Conservation (phyloP, 35 echinoderm and acorn worm genomes). For the Holothuria glaberrima region DNA sequence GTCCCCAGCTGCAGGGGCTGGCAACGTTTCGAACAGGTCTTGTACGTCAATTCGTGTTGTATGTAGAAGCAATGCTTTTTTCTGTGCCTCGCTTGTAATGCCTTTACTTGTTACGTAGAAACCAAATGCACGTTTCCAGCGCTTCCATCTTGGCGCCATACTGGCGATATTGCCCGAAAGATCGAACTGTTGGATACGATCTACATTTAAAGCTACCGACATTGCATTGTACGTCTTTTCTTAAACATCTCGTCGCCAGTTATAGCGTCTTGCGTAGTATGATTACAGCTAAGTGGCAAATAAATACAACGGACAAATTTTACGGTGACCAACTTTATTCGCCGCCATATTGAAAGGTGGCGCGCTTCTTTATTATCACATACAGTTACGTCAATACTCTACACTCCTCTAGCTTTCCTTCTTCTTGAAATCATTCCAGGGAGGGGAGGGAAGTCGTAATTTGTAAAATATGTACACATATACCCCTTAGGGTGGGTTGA, state of each 20-base stretch:
- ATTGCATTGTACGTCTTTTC: neutral
- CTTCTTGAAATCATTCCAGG: too few relatives aligned
- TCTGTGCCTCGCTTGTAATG: neutral
- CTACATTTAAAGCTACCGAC: constrained; percentile 9
- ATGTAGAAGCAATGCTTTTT: constrained; percentile 38
- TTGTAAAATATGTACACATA: too few relatives aligned
- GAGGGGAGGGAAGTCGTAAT: too few relatives aligned
- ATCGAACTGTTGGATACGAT: neutral
- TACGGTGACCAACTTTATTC: too few relatives aligned
- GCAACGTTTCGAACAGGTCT: neutral
- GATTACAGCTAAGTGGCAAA: neutral
- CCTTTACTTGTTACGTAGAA: constrained; percentile 28
- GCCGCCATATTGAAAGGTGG: too few relatives aligned
- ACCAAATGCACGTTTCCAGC: constrained; percentile 40
- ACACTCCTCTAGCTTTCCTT: too few relatives aligned
- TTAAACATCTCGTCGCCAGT: neutral
- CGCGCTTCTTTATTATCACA: too few relatives aligned
- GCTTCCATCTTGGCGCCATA: constrained; percentile 1
- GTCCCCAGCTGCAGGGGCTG: neutral
- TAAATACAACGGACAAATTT: constrained; percentile 6
- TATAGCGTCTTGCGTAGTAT: neutral
- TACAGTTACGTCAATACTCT: too few relatives aligned
- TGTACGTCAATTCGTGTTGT: constrained; percentile 25
- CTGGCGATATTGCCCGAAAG: neutral
- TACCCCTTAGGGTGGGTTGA: too few relatives aligned